Conservation (phyloP, 2,113 vertebrate species). For the Hiodon alosoides region DNA sequence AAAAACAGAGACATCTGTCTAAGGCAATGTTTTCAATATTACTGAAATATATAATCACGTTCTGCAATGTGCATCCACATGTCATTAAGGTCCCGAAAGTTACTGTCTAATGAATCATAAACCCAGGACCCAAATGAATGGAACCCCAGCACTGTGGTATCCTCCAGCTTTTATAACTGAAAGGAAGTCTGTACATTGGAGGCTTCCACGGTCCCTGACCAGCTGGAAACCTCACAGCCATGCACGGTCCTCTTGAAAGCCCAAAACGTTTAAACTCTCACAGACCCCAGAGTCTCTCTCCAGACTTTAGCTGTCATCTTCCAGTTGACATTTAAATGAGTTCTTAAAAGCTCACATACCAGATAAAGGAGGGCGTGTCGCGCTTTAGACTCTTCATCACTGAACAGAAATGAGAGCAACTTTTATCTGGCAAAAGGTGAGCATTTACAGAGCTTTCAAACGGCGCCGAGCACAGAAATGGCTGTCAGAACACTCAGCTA, state of each 20-base stretch:
- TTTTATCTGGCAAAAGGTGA: not conserved
- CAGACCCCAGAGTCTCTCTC: slow-evolving; percentile 17
- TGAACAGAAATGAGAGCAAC: slow-evolving; percentile 5
- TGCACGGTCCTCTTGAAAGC: no score
- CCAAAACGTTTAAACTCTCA: slow-evolving; percentile 26
- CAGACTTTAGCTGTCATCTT: slow-evolving; percentile 19
- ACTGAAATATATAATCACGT: not conserved
- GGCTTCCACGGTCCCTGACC: no score
- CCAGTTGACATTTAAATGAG: slow-evolving; percentile 32
- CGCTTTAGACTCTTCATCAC: slow-evolving; percentile 9
- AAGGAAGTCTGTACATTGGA: no score
- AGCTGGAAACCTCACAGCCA: no score
- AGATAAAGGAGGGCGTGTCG: slow-evolving; percentile 19
- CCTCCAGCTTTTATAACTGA: no score
- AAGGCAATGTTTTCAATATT: not conserved
- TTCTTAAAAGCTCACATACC: slow-evolving; percentile 22
- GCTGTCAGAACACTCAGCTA: not conserved
- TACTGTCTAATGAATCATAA: slow-evolving; percentile 27
- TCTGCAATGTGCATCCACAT: not conserved
- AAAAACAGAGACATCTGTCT: not conserved
- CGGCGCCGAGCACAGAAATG: not conserved
- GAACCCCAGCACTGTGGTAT: slow-evolving; percentile 3
- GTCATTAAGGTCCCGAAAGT: not conserved
- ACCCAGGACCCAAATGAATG: slow-evolving; percentile 33
- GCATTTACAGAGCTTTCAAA: slow-evolving; percentile 4